phyloP scores from a whole-genome alignment of 2,888 invertebrate genomes.

The Platypus cylindrus region DNA sequence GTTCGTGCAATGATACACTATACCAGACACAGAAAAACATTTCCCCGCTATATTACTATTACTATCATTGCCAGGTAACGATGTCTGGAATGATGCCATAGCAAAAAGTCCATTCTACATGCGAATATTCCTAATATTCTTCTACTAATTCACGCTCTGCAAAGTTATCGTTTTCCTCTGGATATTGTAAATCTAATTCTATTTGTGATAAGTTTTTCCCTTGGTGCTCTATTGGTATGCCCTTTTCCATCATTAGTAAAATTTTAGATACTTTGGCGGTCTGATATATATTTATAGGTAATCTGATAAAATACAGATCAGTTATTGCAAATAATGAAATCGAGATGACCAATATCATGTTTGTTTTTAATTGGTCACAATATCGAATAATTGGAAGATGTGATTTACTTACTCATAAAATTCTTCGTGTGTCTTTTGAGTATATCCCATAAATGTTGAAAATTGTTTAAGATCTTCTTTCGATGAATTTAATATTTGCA shows the following conservation, averaged over 20 bases:
- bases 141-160: too few species aligned
- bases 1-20: too few species aligned
- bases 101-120: too few species aligned
- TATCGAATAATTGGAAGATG: too few species aligned
- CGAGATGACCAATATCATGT: too few species aligned
- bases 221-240: conserved; percentile 14
- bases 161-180: not conserved
- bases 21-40: too few species aligned
- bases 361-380: too few species aligned
- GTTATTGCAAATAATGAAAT: too few species aligned
- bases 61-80: too few species aligned
- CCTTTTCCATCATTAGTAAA: conserved; percentile 17
- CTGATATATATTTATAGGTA: conserved; percentile 15
- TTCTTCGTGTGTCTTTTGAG: conserved; percentile 16
- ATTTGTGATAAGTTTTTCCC: conserved; percentile 7
- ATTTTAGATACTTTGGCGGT: conserved; percentile 18
- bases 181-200: not conserved
- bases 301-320: conserved; percentile 13
- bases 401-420: conserved; percentile 18
- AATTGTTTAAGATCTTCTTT: conserved; percentile 16
- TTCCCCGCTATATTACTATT: too few species aligned
- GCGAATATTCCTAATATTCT: too few species aligned
- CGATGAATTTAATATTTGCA: conserved; percentile 19
- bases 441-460: conserved; percentile 10
- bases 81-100: too few species aligned